Base-by-base conservation (phyloP, 35 echinoderm and acorn worm species). In the Stichopus chloronotus region DNA sequence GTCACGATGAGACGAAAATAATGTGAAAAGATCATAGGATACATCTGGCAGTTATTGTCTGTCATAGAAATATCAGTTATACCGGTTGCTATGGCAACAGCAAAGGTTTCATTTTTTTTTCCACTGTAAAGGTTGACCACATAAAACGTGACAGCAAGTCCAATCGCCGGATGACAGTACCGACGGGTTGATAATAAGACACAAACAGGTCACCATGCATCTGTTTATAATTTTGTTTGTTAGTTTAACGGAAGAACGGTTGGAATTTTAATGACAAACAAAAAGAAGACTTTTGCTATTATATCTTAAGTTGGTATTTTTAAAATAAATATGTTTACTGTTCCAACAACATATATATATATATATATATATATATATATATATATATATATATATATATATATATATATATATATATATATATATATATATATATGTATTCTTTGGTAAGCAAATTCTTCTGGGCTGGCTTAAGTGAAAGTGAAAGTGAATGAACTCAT, bases 91-190 rank as follows among this genome's bases (percentile, higher is more conserved):
- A 74, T 74, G 20, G 69, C 81, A 57, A 85, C 17, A 85, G 9
- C 9, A 58, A 59, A 55, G 55, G 55, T 85, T 53, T 56, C 82
- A 43, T 43, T 1, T 43, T 43, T 43, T 23, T 22, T 58, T 85
- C 16, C 54, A 58, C 82, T 11, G 24, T 19, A 85, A 58, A 22
- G 82, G 82, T 17, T 85, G 82, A 85, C 82, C 82, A 85, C 82
- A 85, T 85, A 85, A 85, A 85, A 85, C 56, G 54, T 85, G 82
- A 85, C 58, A 55, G 52, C 54, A 22, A 14, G 12, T 58, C 30
- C 30, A 85, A 58, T 56, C 82, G 82, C 55, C 54, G 82, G 55
- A 85, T 85, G 52, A 17, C 22, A 7, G 22, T 74, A 74, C 21
- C 16, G 21, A 72, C 21, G 21, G 1, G 21, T 72, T 12, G 58